A percentile compares a stretch with the other conserved stretches of the same genome.
phyloP scores from a whole-genome alignment of 2,888 invertebrate genomes.

The Eristalinus aeneus region DNA sequence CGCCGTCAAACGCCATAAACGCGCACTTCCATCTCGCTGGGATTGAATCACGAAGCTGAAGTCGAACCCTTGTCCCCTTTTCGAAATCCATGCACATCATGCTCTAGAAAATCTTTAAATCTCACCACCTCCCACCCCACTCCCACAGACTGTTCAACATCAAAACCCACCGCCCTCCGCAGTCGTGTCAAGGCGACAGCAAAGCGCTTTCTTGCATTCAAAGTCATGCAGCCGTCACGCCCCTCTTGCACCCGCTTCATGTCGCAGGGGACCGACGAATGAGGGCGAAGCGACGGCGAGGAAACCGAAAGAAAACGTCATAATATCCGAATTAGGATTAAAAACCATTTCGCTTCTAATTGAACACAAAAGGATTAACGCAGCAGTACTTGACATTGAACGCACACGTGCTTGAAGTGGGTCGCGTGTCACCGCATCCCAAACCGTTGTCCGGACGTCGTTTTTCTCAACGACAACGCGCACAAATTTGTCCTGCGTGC shows the following conservation, averaged over 20 bases:
- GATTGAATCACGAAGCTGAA: too few relatives aligned
- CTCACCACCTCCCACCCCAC: too few relatives aligned
- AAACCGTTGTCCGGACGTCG: neutral
- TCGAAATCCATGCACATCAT: too few relatives aligned
- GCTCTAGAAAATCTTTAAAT: too few relatives aligned
- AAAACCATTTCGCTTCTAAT: slow-evolving; percentile 52
- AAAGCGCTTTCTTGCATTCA: neutral
- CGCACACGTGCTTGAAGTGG: slow-evolving; percentile 59
- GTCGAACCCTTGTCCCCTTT: too few relatives aligned
- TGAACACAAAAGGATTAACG: slow-evolving; percentile 59
- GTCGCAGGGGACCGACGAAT: neutral
- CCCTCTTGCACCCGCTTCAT: neutral
- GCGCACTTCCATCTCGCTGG: too few relatives aligned
- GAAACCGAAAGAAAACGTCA: slow-evolving; percentile 2
- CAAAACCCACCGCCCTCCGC: neutral
- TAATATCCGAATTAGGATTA: slow-evolving; percentile 43
- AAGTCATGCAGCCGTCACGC: neutral
- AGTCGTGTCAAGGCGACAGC: neutral
- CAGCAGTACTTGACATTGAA: slow-evolving; percentile 57
- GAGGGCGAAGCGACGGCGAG: neutral
- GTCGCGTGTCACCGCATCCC: slow-evolving; percentile 56
- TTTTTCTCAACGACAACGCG: neutral
- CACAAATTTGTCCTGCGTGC: neutral
- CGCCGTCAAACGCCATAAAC: too few relatives aligned
- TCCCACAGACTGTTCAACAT: neutral